Evolutionary conservation across 2,113 vertebrate species (phyloP).

Genomic region (Paratilapia polleni): DNA sequence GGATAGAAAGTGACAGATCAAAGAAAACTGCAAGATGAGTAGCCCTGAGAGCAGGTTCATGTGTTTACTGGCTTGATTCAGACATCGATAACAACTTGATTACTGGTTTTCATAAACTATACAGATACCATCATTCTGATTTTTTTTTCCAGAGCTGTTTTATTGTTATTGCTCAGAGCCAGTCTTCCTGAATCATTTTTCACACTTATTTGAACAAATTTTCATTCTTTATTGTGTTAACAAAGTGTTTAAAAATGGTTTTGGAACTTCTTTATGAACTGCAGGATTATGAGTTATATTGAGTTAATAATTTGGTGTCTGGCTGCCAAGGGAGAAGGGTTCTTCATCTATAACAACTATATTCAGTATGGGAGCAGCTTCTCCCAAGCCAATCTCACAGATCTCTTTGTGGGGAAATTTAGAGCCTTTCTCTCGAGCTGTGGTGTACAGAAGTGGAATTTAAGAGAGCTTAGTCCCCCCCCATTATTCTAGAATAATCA

Average conservation of each 20-base stretch:
- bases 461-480: constrained; percentile 48
- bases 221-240: background rate
- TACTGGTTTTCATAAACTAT: constrained; percentile 15
- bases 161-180: background rate
- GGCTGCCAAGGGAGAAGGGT: constrained; percentile 22
- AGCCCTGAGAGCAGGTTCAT: background rate
- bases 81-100: constrained; percentile 52
- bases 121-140: background rate
- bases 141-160: background rate
- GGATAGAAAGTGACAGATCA: constrained; percentile 8
- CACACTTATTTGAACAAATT: background rate
- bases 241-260: background rate
- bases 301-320: constrained; percentile 45
- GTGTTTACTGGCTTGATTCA: constrained; percentile 43
- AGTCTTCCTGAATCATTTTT: background rate
- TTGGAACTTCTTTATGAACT: constrained; percentile 8
- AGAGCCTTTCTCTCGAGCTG: constrained; percentile 35
- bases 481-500: constrained; percentile 66
- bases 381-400: constrained; percentile 58
- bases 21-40: constrained; percentile 29
- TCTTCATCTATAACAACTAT: constrained; percentile 31
- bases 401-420: constrained; percentile 70
- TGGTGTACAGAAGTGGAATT: constrained; percentile 46
- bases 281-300: constrained; percentile 13
- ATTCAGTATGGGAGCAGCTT: constrained; percentile 58